Base-by-base conservation (phyloP, 2,888 invertebrate genomes). In the Platycheirus albimanus region DNA sequence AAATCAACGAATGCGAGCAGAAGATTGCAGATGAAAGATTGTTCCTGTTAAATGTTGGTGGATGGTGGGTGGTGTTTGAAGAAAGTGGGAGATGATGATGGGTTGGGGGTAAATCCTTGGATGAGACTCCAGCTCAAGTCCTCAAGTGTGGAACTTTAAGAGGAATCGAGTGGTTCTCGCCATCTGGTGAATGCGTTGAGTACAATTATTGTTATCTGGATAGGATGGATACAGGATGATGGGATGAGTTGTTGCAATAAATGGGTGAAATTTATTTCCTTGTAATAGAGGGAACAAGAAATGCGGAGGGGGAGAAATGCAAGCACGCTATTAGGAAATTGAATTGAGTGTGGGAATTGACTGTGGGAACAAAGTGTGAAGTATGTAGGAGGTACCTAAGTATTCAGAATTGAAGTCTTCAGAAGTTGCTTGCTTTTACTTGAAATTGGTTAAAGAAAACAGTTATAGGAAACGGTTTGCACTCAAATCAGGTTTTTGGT, bases 131-230 rank as follows among this genome's bases (percentile, higher is more conserved):
- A 67, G n/a, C 17, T 61, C 30, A 61, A 43, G 45, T 45, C 7
- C 17, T 61, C 30, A 61, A 43, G 45, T 45, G 58, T 43, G 15
- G 38, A 43, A 13, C 45, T 61, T 58, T 45, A 52, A 70, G 71
- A 63, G 61, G 52, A 49, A 58, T 71, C 52, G 71, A 71, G 67
- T 54, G 33, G 47, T 77, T 81, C 43, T 71, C 51, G 49, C 71
- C 77, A 81, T 63, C 61, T 81, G 81, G 71, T 56, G 47, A 76
- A 52, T 54, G 58, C 56, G 47, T 64, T 51, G 43, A 70, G 64
- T 58, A 80, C 71, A 77, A 81, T 77, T 77, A 81, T 81, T 77
- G 76, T 56, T 81, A 63, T 77, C 61, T 49, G n/a, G n/a, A n/a
- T 19, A 15, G 43, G 64, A 61, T 64, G 58, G 58, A 70, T 61